phyloP scores from a whole-genome alignment of 1,140 invertebrate genomes.

The Drosophila triauraria region DNA sequence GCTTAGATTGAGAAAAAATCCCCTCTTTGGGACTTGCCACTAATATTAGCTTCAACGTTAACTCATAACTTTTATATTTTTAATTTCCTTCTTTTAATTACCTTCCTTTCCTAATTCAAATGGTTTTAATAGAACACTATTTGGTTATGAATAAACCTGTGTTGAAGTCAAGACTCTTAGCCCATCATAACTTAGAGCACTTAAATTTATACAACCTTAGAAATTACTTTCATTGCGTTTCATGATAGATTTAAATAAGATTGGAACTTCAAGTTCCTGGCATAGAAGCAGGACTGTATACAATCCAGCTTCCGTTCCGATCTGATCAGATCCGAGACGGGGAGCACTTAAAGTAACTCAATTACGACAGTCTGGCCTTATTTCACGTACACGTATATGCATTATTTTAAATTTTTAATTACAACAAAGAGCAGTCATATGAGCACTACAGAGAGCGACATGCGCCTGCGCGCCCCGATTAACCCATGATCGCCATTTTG shows the following conservation, averaged over 20 bases:
- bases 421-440: slow-evolving; percentile 55
- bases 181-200: background rate
- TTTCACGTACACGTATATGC: slow-evolving; percentile 45
- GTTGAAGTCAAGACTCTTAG: background rate
- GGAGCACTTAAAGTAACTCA: slow-evolving; percentile 41
- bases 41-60: background rate
- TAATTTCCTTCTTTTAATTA: background rate
- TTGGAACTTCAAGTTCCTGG: background rate
- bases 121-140: background rate
- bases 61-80: background rate
- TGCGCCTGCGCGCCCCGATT: slow-evolving; percentile 76
- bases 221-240: background rate
- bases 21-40: too few relatives aligned
- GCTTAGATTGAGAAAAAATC: background rate
- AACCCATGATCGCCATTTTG: slow-evolving; percentile 66
- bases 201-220: background rate
- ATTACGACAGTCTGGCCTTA: slow-evolving; percentile 56
- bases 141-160: background rate
- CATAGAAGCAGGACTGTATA: slow-evolving; percentile 9
- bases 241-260: background rate
- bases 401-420: slow-evolving; percentile 79
- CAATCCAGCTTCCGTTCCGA: slow-evolving; percentile 26
- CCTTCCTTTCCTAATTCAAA: background rate
- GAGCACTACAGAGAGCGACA: slow-evolving; percentile 45
- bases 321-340: slow-evolving; percentile 33